These are phyloP conservation scores for Ptilorrhoa leucosticta DNA, from an alignment of 2,113 vertebrate genomes.

Conservation along the genomic window DNA sequence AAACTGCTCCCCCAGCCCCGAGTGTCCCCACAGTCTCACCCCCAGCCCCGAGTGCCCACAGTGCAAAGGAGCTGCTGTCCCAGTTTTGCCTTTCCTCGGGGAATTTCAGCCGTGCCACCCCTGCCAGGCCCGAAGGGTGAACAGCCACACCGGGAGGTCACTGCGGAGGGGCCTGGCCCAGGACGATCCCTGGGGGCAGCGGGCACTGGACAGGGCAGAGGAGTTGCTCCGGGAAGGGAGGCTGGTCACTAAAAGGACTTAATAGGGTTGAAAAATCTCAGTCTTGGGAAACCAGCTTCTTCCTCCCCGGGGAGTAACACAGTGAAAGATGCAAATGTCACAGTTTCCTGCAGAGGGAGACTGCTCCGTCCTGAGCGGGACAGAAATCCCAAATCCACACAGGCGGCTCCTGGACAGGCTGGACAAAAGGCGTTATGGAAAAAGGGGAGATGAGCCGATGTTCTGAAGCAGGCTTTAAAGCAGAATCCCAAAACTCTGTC, in stretches of 20 bases:
- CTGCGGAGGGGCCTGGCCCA: not conserved
- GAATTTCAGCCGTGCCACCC: not conserved
- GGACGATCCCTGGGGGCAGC: not conserved
- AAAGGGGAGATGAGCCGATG: not conserved
- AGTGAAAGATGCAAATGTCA: not conserved
- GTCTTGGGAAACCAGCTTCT: not conserved
- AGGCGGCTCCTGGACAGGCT: not conserved
- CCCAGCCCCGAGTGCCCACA: not conserved
- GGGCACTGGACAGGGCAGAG: not conserved
- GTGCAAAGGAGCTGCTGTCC: not conserved
- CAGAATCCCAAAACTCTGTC: not conserved
- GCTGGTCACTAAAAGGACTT: too few relatives aligned
- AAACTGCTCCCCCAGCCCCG: too few relatives aligned
- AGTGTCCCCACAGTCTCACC: too few relatives aligned
- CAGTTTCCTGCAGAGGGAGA: not conserved
- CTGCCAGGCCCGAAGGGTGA: not conserved
- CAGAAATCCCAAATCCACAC: not conserved
- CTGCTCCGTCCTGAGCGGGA: not conserved
- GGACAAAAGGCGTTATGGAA: not conserved
- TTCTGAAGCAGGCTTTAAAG: not conserved
- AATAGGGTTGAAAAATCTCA: not conserved
- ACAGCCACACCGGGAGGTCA: not conserved
- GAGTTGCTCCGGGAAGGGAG: not conserved
- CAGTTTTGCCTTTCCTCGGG: not conserved
- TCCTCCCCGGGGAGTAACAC: too few relatives aligned